Conservation (phyloP, 1,140 invertebrate species). For the Meloidogyne hapla region DNA sequence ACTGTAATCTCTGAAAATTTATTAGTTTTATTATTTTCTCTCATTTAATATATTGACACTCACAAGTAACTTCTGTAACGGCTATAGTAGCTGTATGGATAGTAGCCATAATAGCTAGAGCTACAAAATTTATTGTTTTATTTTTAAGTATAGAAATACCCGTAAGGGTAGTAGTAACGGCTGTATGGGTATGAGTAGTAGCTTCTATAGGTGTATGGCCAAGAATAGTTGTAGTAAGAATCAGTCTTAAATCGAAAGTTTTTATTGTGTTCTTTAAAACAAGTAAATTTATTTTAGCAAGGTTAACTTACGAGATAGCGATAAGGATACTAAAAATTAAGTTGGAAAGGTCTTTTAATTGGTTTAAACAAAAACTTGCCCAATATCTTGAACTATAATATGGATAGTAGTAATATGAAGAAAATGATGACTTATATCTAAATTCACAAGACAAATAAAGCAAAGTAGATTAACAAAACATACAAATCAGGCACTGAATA, state of each 20-base stretch:
- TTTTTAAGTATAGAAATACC: neutral
- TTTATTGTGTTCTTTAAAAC: neutral
- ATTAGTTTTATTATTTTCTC: no score
- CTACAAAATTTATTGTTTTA: neutral
- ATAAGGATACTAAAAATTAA: slow-evolving; percentile 25
- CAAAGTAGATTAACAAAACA: slow-evolving; percentile 5
- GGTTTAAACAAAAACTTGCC: slow-evolving; percentile 28
- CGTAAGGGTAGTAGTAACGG: neutral
- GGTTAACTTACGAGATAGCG: neutral
- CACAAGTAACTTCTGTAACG: slow-evolving; percentile 45
- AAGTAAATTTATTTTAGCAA: neutral
- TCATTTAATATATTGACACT: no score
- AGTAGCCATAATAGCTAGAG: slow-evolving; percentile 36
- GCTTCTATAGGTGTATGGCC: neutral
- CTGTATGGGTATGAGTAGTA: neutral
- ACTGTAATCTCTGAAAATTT: neutral
- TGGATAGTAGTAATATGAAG: slow-evolving; percentile 35
- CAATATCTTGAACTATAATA: slow-evolving; percentile 29
- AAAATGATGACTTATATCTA: slow-evolving; percentile 22
- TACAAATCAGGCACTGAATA: slow-evolving; percentile 46
- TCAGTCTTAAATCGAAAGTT: neutral
- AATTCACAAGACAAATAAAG: neutral
- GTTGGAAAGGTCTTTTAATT: slow-evolving; percentile 33
- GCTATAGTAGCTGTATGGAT: slow-evolving; percentile 36
- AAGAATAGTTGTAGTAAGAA: neutral